Conservation (phyloP, 2,797 vertebrate species). For the Spatula clypeata region DNA sequence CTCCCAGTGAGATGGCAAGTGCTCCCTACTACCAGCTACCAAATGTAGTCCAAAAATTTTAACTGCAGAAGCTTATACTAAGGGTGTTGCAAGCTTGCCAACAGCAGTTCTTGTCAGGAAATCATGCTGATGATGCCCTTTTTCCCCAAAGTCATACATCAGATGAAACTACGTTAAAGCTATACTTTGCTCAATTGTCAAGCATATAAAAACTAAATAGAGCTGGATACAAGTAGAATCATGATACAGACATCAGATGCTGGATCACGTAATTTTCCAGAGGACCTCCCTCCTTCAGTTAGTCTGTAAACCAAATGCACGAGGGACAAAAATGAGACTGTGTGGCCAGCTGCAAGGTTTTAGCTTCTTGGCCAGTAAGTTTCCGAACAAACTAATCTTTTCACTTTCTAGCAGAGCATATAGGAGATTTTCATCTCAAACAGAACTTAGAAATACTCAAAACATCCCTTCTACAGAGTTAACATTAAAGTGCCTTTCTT, state of each 20-base stretch:
- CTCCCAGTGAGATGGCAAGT: background rate
- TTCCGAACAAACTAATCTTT: background rate
- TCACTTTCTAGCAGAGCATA: background rate
- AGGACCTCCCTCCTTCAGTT: background rate
- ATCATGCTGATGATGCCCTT: background rate
- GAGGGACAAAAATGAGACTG: background rate
- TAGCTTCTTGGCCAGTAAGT: background rate
- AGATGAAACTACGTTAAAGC: background rate
- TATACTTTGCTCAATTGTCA: background rate
- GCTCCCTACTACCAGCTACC: background rate
- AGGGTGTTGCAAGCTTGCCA: background rate
- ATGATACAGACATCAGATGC: background rate
- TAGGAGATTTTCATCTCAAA: background rate
- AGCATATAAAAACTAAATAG: background rate
- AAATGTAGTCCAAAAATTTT: background rate
- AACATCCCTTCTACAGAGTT: background rate
- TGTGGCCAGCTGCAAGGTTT: background rate
- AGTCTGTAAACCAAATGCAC: background rate
- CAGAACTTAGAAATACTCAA: background rate
- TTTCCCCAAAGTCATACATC: background rate
- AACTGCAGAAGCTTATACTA: fast-evolving
- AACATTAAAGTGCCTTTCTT: background rate
- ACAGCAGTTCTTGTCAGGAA: background rate
- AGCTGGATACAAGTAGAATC: background rate
- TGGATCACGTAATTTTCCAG: fast-evolving